These are phyloP conservation scores for Capricornis sumatraensis DNA, from an alignment of 2,113 vertebrate species.

Conservation along the genomic window DNA sequence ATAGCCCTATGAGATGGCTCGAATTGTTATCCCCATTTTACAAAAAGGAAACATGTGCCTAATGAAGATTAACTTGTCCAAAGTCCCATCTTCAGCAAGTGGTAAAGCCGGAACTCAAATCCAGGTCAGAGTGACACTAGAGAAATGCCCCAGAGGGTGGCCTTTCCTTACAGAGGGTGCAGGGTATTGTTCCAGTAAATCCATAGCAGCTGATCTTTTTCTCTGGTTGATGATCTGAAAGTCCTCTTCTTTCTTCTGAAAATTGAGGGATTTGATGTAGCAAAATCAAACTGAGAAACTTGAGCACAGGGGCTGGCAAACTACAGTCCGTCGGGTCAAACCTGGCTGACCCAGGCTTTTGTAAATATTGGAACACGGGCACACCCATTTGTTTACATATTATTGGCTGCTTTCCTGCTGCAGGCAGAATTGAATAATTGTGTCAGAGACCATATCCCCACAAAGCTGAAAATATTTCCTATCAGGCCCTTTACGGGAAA, in stretches of 20 bases:
- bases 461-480: not conserved
- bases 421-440: not conserved
- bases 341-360: not conserved
- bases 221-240: not conserved
- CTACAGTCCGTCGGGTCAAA: fast-evolving
- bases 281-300: not conserved
- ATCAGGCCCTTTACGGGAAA: not conserved
- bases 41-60: not conserved
- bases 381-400: not conserved
- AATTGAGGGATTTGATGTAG: not conserved
- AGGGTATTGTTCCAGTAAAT: not conserved
- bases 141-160: not conserved
- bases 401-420: not conserved
- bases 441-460: not conserved
- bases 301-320: not conserved
- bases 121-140: not conserved
- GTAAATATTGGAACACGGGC: not conserved
- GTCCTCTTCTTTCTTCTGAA: not conserved
- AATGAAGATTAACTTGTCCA: not conserved
- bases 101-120: not conserved
- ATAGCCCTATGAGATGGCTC: not conserved
- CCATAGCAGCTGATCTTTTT: not conserved
- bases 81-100: not conserved
- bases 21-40: too few species aligned
- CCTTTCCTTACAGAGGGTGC: not conserved